phyloP scores from a whole-genome alignment of 2,888 invertebrate species.

The Scaptomyza flava region DNA sequence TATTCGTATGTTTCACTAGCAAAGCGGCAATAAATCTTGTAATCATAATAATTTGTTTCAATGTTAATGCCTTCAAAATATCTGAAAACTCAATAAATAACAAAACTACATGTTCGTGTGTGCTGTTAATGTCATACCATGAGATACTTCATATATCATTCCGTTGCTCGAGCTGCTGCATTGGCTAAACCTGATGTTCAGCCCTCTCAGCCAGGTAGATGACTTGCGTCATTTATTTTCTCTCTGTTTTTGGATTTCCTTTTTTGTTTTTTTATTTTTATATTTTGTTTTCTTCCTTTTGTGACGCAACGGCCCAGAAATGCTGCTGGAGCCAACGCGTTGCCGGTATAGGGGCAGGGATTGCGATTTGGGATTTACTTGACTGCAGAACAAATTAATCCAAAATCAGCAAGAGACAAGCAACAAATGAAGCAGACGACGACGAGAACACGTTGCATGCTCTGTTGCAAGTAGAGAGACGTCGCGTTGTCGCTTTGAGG shows the following conservation, averaged over 20 bases:
- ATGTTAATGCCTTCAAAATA: constrained; percentile 84
- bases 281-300: constrained; percentile 46
- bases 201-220: constrained; percentile 69
- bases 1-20: constrained; percentile 74
- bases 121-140: constrained; percentile 84
- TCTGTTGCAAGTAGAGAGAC: constrained; percentile 7
- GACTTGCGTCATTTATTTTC: constrained; percentile 52
- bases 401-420: constrained; percentile 81
- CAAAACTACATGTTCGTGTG: constrained; percentile 83
- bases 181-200: constrained; percentile 51
- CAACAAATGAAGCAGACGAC: constrained; percentile 48
- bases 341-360: constrained; percentile 39
- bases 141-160: constrained; percentile 84
- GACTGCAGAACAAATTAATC: constrained; percentile 82
- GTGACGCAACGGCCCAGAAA: constrained; percentile 70
- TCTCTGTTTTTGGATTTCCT: constrained; percentile 6
- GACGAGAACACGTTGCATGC: constrained; percentile 43
- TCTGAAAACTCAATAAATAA: constrained; percentile 83
- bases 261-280: constrained; percentile 33
- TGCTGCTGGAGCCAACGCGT: constrained; percentile 31
- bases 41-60: constrained; percentile 84
- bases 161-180: constrained; percentile 49
- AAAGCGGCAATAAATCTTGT: constrained; percentile 80
- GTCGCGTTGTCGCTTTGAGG: constrained; percentile 45
- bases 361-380: constrained; percentile 71